Evolutionary conservation across 2,113 vertebrate genomes (phyloP).

Genomic region (Microtus ochrogaster): DNA sequence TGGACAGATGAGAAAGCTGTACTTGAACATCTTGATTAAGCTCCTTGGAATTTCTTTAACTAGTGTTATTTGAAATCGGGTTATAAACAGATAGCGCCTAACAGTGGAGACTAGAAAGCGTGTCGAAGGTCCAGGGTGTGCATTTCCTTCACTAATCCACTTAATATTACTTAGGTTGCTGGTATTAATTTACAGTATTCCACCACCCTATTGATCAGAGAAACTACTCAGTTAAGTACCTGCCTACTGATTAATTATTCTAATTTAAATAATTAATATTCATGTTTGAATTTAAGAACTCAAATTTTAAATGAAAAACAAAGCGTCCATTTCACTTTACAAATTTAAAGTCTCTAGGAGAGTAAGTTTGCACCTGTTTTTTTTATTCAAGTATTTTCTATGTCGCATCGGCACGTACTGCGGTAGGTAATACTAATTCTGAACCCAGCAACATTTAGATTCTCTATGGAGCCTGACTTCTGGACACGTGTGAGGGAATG

Average conservation of each 20-base stretch:
- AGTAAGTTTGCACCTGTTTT: neutral
- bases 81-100: neutral
- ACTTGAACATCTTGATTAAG: neutral
- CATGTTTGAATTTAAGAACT: neutral
- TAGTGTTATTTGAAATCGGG: neutral
- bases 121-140: neutral
- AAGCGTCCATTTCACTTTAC: neutral
- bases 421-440: too few relatives aligned
- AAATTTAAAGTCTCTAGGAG: neutral
- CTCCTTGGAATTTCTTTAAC: neutral
- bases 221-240: neutral
- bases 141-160: neutral
- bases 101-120: neutral
- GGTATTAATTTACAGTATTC: neutral
- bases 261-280: neutral
- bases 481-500: neutral
- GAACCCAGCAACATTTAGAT: neutral
- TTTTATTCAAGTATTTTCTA: neutral
- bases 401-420: neutral
- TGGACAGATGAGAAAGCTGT: neutral
- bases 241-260: neutral
- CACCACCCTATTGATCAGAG: neutral
- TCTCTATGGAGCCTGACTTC: neutral
- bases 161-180: neutral
- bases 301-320: neutral